phyloP scores from a whole-genome alignment of 2,113 vertebrate species.

The Phalacrocorax pelagicus region DNA sequence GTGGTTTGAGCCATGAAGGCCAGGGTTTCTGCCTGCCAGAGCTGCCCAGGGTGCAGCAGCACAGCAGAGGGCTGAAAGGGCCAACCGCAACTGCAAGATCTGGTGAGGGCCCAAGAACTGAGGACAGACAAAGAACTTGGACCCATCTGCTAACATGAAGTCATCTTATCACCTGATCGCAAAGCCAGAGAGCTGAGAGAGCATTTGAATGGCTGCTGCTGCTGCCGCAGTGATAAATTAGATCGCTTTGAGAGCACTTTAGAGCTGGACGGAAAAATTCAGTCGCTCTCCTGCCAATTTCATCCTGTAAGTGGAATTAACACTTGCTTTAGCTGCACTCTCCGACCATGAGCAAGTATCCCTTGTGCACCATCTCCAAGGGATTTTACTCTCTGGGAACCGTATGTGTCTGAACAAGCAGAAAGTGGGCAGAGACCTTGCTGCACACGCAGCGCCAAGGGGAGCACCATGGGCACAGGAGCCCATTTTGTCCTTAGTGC shows the following conservation, averaged over 20 bases:
- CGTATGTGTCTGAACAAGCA: neutral
- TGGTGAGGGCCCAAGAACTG: neutral
- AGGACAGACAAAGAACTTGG: neutral
- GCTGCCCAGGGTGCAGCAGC: rapidly evolving
- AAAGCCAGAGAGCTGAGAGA: neutral
- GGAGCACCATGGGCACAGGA: neutral
- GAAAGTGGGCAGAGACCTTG: neutral
- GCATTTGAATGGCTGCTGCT: slow-evolving; percentile 35
- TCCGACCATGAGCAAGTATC: neutral
- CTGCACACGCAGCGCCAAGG: neutral
- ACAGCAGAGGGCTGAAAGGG: neutral
- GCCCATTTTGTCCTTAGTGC: neutral
- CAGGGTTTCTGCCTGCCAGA: neutral
- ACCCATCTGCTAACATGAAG: neutral
- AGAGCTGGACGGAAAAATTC: slow-evolving; percentile 39
- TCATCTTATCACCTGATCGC: neutral
- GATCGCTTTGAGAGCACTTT: slow-evolving; percentile 56
- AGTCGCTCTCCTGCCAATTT: slow-evolving; percentile 38
- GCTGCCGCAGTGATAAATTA: slow-evolving; percentile 57
- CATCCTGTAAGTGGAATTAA: slow-evolving; percentile 31
- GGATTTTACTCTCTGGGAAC: neutral
- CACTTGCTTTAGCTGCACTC: neutral
- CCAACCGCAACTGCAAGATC: neutral
- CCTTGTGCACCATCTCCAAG: neutral
- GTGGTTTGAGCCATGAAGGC: neutral